These are phyloP conservation scores for Entomobrya proxima DNA, from an alignment of 2,888 invertebrate genomes.

Conservation along the genomic window DNA sequence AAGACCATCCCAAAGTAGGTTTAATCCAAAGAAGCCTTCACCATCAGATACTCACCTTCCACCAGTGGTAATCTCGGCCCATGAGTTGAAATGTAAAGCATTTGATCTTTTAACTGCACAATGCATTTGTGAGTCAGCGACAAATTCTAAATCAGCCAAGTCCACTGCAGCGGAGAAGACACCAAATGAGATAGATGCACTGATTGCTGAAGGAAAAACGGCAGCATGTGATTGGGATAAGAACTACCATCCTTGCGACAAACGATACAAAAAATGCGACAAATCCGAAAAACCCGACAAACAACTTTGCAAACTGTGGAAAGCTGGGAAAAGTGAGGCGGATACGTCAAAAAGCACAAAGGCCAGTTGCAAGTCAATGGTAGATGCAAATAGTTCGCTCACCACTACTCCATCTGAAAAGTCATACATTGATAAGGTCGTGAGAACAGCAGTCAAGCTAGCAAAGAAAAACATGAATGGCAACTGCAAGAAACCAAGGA, in stretches of 20 bases:
- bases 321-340: not conserved
- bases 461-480: not conserved
- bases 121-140: not conserved
- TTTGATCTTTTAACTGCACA: not conserved
- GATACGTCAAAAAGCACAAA: not conserved
- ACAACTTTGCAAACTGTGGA: slow-evolving; percentile 9
- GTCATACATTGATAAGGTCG: slow-evolving; percentile 26
- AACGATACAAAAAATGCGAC: not conserved
- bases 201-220: not conserved
- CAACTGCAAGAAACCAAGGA: not conserved
- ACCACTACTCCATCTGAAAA: slow-evolving; percentile 4
- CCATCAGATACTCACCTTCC: slow-evolving; percentile 1
- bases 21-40: not conserved
- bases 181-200: not conserved
- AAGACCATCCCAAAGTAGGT: not conserved
- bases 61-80: not conserved
- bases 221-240: slow-evolving; percentile 11
- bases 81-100: not conserved
- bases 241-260: slow-evolving; percentile 35
- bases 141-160: too few species aligned
- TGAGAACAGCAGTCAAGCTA: not conserved
- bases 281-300: not conserved
- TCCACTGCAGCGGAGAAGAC: not conserved
- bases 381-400: not conserved
- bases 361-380: not conserved